Conservation (phyloP, 2,888 invertebrate genomes). For the Cataglyphis rosenhaueri region DNA sequence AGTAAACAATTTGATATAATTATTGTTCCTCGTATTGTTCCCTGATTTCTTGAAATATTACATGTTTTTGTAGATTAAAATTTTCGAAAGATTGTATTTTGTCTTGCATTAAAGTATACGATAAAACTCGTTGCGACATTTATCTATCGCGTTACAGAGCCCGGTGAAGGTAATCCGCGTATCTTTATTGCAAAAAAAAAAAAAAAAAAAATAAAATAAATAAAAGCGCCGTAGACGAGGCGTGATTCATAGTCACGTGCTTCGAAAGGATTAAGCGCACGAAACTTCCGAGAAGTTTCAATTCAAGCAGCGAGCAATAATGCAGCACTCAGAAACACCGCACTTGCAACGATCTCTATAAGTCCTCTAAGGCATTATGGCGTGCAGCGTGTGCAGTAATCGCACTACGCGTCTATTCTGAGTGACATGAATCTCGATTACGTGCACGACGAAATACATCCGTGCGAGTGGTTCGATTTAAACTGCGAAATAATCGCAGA, state of each 20-base stretch:
- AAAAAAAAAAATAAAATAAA: not conserved
- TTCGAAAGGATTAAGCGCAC: slow-evolving; percentile 40
- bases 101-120: not conserved
- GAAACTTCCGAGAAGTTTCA: slow-evolving; percentile 55
- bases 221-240: not conserved
- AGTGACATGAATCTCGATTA: slow-evolving; percentile 19
- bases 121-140: not conserved
- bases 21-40: not conserved
- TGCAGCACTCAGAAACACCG: slow-evolving; percentile 24
- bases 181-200: not conserved
- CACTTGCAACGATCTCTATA: slow-evolving; percentile 35
- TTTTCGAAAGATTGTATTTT: not conserved
- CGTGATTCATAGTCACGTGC: slow-evolving; percentile 43
- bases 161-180: not conserved
- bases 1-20: not conserved
- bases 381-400: slow-evolving; percentile 39
- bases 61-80: not conserved
- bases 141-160: not conserved
- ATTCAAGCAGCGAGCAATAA: slow-evolving; percentile 39
- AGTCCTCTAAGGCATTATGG: slow-evolving; percentile 33
- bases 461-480: not conserved
- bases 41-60: not conserved
- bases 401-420: not conserved
- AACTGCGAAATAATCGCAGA: not conserved
- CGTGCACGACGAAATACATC: slow-evolving; percentile 30